Percentiles rank a stretch among this genome's conserved stretches.
These are phyloP conservation scores for Muschampia plurimacula DNA, from an alignment of 2,888 invertebrate species.

Conservation along the genomic window DNA sequence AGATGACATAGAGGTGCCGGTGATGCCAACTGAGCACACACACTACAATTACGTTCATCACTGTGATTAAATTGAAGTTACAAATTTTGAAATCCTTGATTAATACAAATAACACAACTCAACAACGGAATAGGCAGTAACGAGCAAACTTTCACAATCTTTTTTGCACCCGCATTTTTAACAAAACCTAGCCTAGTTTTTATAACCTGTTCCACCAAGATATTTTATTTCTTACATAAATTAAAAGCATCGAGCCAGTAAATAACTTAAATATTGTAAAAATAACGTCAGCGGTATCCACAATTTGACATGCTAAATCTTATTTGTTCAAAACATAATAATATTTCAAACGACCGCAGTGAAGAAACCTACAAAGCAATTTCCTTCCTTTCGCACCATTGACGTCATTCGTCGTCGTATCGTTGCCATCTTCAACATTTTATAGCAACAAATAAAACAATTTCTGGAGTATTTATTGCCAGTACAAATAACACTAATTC, in stretches of 20 bases:
- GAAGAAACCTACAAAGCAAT: conserved; percentile 12
- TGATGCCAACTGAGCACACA: too few species aligned
- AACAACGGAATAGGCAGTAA: neutral
- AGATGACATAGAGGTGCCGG: too few species aligned
- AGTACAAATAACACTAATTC: conserved; percentile 13
- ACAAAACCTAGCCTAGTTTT: too few species aligned
- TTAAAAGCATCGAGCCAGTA: neutral
- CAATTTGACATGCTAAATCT: conserved; percentile 5
- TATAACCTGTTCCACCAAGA: neutral
- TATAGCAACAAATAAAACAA: conserved; percentile 24
- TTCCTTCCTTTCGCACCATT: conserved; percentile 12
- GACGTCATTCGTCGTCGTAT: conserved; percentile 23
- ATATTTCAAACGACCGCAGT: conserved; percentile 9
- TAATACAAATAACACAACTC: neutral
- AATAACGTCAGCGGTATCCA: neutral
- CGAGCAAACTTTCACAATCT: too few species aligned
- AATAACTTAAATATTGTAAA: neutral
- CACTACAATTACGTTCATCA: too few species aligned
- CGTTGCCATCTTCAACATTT: conserved; percentile 15
- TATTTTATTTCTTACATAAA: neutral
- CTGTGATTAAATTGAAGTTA: too few species aligned
- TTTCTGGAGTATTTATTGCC: conserved; percentile 13
- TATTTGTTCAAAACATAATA: conserved; percentile 8
- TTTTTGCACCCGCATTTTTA: too few species aligned
- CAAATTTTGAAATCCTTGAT: too few species aligned